Base-by-base conservation (phyloP, 1,140 invertebrate genomes). In the Nasonia vitripennis region DNA sequence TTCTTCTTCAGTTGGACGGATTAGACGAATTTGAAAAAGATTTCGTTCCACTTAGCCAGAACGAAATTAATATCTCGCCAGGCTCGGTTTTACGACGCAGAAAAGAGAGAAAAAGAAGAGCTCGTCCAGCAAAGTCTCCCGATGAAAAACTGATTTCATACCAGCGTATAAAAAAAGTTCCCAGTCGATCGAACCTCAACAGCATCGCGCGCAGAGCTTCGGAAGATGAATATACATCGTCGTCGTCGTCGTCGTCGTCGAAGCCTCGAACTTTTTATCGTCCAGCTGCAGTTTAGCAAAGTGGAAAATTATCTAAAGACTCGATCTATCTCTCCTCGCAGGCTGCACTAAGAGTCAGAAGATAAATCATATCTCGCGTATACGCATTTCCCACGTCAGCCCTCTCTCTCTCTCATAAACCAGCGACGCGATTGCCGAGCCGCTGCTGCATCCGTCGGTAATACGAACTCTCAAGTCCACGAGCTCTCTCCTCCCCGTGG, bases 121-220 rank as follows among this genome's bases (percentile, higher is more conserved):
- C 17, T 20, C 20, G 55, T n/a, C 20, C 55, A 62, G 20, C 20
- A 17, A 51, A 4, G 55, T 20, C 3, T n/a, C 55, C 3, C 17
- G 6, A 62, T 62, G 55, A 71, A 34, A 41, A 75, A 45, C 73
- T 75, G 34, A 75, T 75, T 75, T 75, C n/a, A 75, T 41, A 41
- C 27, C 31, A n/a, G 37, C 14, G 37, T 45, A 37, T 51, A 68
- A 75, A 75, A 75, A 41, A 41, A 75, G 11, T 41, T 75, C 20
- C 7, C 2, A 17, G 37, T 41, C 34, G 34, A 75, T 75, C 73
- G 73, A 75, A 75, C 27, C 7, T 75, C 31, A 10, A 1, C 23
- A 70, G 10, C 68, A 31, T 71, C 27, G 34, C 34, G 34, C 27
- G 34, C 34, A 6, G 5, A 37, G 5, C 34, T 4, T 37, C 2